Percentiles rank a stretch among this genome's conserved stretches.
These are phyloP conservation scores for Brachylomia viminalis DNA, from an alignment of 2,888 invertebrate genomes.

Conservation along the genomic window DNA sequence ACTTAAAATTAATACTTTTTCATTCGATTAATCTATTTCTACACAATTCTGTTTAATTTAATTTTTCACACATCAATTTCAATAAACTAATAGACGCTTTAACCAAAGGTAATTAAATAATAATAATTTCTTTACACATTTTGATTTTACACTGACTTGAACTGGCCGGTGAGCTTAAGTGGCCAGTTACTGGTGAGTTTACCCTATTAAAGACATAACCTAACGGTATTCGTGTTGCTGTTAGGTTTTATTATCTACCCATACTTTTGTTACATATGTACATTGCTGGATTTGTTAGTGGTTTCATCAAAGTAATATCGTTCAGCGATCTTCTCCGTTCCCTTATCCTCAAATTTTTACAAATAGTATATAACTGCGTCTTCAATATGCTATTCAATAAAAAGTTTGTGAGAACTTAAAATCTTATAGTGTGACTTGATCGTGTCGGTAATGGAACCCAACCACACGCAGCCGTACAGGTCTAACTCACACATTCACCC, in stretches of 20 bases:
- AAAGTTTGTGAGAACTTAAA: constrained; percentile 67
- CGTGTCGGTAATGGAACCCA: constrained; percentile 70
- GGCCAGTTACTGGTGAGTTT: too few species aligned
- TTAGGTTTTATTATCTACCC: not conserved
- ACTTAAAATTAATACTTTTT: too few species aligned
- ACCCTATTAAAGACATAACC: not conserved
- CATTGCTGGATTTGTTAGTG: not conserved
- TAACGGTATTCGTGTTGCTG: not conserved
- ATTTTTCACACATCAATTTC: too few species aligned
- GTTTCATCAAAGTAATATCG: not conserved
- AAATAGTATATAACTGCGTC: constrained; percentile 42
- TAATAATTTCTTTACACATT: too few species aligned
- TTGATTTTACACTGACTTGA: too few species aligned
- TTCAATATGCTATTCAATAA: constrained; percentile 57
- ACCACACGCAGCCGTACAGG: constrained; percentile 54
- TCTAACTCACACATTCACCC: constrained; percentile 16
- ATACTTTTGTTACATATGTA: not conserved
- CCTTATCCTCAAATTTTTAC: constrained; percentile 22
- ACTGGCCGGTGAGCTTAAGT: too few species aligned
- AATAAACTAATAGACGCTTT: too few species aligned
- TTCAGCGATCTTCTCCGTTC: not conserved
- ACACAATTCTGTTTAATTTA: too few species aligned
- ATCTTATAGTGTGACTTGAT: constrained; percentile 74
- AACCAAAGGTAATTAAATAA: too few species aligned
- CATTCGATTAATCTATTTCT: too few species aligned